phyloP scores from a whole-genome alignment of 37 sponge, comb jelly and placozoan genomes.

The Mnemiopsis leidyi region DNA sequence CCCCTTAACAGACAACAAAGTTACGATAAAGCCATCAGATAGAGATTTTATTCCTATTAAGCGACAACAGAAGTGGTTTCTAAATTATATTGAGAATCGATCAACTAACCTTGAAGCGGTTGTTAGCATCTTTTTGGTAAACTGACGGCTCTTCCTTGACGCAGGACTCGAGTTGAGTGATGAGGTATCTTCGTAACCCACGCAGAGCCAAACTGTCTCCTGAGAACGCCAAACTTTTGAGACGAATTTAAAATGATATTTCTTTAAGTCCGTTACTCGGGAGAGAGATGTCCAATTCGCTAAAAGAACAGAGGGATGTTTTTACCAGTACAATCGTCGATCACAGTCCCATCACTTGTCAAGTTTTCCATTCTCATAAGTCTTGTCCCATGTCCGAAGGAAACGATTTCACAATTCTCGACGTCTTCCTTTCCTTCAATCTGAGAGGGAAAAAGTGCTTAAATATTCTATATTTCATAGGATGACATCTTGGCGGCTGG shows the following conservation, averaged over 20 bases:
- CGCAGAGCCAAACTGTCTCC: background rate
- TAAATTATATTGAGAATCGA: too few species aligned
- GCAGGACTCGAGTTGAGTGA: background rate
- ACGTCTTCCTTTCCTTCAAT: background rate
- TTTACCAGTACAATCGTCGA: background rate
- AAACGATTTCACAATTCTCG: background rate
- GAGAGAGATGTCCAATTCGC: too few species aligned
- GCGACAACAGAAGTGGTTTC: too few species aligned
- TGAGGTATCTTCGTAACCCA: background rate
- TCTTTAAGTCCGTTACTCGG: too few species aligned
- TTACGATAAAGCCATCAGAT: too few species aligned
- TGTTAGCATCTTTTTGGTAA: background rate
- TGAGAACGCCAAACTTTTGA: background rate
- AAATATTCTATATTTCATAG: too few species aligned
- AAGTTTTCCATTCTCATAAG: background rate
- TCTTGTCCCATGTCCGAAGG: background rate
- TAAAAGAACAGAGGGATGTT: too few species aligned
- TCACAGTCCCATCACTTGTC: background rate
- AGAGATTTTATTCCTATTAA: too few species aligned
- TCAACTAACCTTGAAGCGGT: background rate
- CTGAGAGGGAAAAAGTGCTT: background rate
- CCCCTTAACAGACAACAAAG: too few species aligned
- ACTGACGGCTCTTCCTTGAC: background rate
- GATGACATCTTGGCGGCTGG: too few species aligned
- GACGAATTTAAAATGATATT: background rate